Evolutionary conservation across 2,113 vertebrate species (phyloP), one percentile per base, ranked within the genome.

Genomic region (Vombatus ursinus): DNA sequence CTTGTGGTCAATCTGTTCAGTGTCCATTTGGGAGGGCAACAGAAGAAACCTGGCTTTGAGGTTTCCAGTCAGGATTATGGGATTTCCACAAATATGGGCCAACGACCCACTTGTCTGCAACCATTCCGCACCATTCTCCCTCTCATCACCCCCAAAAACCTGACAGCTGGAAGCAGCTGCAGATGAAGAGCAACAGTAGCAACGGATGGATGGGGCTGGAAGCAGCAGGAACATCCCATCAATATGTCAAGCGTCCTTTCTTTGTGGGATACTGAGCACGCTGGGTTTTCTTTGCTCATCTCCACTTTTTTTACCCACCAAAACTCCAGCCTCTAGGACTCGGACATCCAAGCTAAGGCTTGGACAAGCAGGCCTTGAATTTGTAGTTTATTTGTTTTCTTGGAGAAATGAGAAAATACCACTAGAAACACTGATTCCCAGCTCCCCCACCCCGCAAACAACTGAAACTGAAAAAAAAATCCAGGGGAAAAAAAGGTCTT

Each of bases 351-450:
- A 68, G 50, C 52, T 92, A 95, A 95, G 92, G 84, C 68, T 90
- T 91, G 50, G 94, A 48, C 84, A 96, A 96, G 54, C 2, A 0
- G 94, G 94, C 91, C 94, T 92, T 90, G 94, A 49, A 51, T 90
- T 92, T 90, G 52, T 92, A 89, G 94, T 97, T 97, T 96, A 95
- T 97, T 97, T 97, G 95, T 97, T 52, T 93, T 97, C 97, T 97
- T 93, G 47, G 89, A 96, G 94, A 95, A 96, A 94, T 94, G 53
- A 94, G 24, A 95, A 93, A 96, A 92, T 96, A 96, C 96, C 52
- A 96, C 24, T 24, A 96, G 93, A 97, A 96, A 95, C 52, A 95
- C 14, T 96, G 96, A 94, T 93, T 96, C 1, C 48, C 26, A 57
- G 25, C 25, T 2, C 25, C 26, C 28, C 57, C 57, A 24, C 14